Conservation (phyloP, 2,888 invertebrate species). For the Harpagoxenus sublaevis region DNA sequence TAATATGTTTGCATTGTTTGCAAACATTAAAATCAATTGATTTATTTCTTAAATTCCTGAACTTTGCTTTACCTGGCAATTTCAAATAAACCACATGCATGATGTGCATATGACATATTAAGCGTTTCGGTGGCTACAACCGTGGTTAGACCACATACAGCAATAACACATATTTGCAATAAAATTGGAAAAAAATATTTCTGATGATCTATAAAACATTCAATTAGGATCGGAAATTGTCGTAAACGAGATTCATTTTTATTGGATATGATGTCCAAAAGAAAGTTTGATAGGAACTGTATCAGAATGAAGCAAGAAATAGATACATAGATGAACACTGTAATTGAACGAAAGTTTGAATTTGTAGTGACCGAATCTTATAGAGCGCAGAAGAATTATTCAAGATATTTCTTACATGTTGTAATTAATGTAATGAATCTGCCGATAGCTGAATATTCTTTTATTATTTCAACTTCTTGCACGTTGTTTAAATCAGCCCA, state of each 20-base stretch:
- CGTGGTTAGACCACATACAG: neutral
- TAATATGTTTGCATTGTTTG: neutral
- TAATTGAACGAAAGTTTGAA: neutral
- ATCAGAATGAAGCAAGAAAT: neutral
- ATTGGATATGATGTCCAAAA: neutral
- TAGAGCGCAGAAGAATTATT: neutral
- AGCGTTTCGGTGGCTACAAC: constrained; percentile 25
- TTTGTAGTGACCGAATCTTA: neutral
- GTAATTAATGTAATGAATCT: neutral
- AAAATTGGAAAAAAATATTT: constrained; percentile 12
- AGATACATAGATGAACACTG: neutral
- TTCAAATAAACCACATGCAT: constrained; percentile 24
- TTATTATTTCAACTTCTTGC: constrained; percentile 43
- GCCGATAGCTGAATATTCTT: constrained; percentile 21
- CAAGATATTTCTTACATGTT: constrained; percentile 32
- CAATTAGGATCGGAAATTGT: neutral
- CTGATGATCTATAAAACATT: constrained; percentile 38
- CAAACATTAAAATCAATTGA: neutral
- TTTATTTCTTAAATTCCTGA: neutral
- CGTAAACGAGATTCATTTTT: constrained; percentile 7
- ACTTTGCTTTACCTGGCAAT: constrained; percentile 18
- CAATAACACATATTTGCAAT: neutral
- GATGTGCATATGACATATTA: neutral
- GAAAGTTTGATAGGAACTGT: neutral
- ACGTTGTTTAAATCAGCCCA: constrained; percentile 20